phyloP scores from a whole-genome alignment of 2,113 vertebrate species.

The Pardalotus punctatus region DNA sequence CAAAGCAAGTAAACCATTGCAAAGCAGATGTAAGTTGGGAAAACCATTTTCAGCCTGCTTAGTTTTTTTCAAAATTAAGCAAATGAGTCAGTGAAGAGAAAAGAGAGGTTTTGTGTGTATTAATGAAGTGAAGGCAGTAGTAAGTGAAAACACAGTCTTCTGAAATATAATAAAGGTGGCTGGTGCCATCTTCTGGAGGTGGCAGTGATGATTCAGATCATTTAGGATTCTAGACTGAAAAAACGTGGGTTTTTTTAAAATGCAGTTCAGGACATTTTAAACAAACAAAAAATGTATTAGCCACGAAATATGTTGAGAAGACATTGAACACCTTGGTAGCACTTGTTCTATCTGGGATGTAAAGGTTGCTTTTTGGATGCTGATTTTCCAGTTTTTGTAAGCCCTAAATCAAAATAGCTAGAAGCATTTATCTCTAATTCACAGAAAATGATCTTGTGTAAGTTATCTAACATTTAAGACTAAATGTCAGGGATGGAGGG shows the following conservation, averaged over 20 bases:
- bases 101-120: neutral
- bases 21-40: neutral
- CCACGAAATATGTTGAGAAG: neutral
- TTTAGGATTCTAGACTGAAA: neutral
- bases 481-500: too few species aligned
- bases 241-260: accelerated
- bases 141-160: neutral
- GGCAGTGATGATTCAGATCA: neutral
- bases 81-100: neutral
- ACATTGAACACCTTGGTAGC: neutral
- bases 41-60: neutral
- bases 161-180: neutral
- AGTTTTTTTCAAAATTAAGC: neutral
- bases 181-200: conserved; percentile 54
- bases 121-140: neutral
- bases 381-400: neutral
- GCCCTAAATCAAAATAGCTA: neutral
- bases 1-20: neutral
- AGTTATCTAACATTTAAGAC: neutral
- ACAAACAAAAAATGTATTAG: neutral
- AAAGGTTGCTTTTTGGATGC: neutral
- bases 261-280: neutral
- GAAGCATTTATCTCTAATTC: accelerated
- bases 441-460: neutral
- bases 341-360: neutral